These are phyloP conservation scores for Araneus ventricosus DNA, from an alignment of 1,140 invertebrate genomes.

Conservation along the genomic window DNA sequence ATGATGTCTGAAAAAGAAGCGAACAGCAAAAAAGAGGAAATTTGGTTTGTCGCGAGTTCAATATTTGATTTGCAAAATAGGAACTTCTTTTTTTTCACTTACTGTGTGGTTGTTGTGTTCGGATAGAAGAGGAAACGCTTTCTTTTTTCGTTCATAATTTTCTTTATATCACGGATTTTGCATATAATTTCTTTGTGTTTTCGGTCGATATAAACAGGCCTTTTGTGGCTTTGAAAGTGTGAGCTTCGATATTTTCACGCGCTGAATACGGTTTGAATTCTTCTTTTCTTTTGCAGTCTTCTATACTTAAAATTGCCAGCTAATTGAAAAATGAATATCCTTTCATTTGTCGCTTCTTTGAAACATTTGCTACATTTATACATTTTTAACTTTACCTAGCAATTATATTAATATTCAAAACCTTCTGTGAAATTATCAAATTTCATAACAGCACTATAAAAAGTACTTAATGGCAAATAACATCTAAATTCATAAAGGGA, in stretches of 20 bases:
- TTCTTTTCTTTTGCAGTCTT: too few species aligned
- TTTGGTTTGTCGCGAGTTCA: conserved; percentile 74
- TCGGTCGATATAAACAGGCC: conserved; percentile 14
- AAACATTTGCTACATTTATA: too few species aligned
- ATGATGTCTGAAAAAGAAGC: conserved; percentile 72
- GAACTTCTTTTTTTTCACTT: conserved; percentile 36
- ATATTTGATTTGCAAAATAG: conserved; percentile 74
- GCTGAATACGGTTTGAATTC: neutral
- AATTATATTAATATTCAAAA: too few species aligned
- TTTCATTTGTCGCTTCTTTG: too few species aligned
- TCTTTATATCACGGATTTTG: conserved; percentile 26
- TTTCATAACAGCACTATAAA: too few species aligned
- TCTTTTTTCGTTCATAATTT: conserved; percentile 38
- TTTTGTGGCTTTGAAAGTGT: neutral
- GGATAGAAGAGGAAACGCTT: conserved; percentile 13
- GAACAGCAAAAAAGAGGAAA: conserved; percentile 61
- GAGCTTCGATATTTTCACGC: conserved; percentile 17
- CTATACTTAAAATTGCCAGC: too few species aligned
- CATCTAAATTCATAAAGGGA: too few species aligned
- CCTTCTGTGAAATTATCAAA: too few species aligned
- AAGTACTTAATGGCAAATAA: too few species aligned
- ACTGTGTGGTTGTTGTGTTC: conserved; percentile 32
- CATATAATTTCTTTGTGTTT: conserved; percentile 50
- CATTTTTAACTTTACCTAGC: too few species aligned
- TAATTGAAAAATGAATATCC: too few species aligned